phyloP scores from a whole-genome alignment of 2,888 invertebrate species.

The Xanthorhoe spadicearia region DNA sequence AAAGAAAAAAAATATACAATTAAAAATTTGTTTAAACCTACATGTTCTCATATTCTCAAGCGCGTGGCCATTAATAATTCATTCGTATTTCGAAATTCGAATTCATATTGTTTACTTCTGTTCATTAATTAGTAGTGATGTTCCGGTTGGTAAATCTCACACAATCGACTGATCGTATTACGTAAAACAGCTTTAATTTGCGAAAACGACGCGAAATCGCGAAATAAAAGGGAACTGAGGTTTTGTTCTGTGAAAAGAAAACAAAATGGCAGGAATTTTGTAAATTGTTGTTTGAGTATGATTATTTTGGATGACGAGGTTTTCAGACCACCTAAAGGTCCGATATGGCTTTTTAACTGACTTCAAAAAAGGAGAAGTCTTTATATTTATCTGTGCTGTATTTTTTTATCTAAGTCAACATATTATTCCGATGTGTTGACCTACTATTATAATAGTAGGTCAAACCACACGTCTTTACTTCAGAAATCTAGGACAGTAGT shows the following conservation, averaged over 20 bases:
- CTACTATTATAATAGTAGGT: no score
- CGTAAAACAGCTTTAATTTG: constrained; percentile 26
- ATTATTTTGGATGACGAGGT: no score
- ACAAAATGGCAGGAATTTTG: not conserved
- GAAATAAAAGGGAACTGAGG: not conserved
- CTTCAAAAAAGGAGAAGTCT: no score
- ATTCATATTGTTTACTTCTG: not conserved
- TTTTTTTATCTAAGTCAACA: no score
- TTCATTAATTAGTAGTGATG: constrained; percentile 29
- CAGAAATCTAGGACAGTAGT: no score
- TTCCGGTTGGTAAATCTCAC: constrained; percentile 13
- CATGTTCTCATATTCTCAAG: constrained; percentile 14
- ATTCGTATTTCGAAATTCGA: not conserved
- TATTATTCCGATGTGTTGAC: no score
- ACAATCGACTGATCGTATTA: constrained; percentile 28
- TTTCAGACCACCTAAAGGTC: no score
- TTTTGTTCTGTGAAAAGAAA: not conserved
- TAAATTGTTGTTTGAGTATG: no score
- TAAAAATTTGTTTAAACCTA: not conserved
- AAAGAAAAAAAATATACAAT: no score
- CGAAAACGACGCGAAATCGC: constrained; percentile 1
- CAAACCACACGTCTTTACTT: no score
- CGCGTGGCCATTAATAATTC: not conserved
- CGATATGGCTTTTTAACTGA: no score
- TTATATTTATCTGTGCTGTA: no score